phyloP scores from a whole-genome alignment of 2,113 vertebrate genomes.

The Garra rufa region DNA sequence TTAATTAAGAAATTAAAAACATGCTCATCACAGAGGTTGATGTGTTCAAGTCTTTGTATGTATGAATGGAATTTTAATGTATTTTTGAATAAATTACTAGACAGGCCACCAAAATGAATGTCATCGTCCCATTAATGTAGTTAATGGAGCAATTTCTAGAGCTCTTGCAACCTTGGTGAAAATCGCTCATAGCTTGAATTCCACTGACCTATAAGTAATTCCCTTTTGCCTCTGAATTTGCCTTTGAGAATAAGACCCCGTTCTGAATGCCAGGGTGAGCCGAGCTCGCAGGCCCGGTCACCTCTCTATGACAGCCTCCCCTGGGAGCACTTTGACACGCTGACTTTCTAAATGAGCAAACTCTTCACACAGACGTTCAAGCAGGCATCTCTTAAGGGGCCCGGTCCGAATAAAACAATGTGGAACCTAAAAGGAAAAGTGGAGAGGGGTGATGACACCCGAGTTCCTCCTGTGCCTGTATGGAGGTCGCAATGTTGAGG shows the following conservation, averaged over 20 bases:
- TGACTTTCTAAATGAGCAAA: constrained; percentile 38
- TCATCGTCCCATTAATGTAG: constrained; percentile 1
- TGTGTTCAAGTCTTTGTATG: not conserved
- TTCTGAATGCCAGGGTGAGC: constrained; percentile 38
- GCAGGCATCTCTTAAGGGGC: constrained; percentile 13
- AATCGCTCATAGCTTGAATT: not conserved
- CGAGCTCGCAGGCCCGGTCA: not conserved
- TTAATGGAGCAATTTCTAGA: constrained; percentile 6
- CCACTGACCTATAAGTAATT: constrained; percentile 42
- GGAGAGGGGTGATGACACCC: not conserved
- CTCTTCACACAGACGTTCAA: constrained; percentile 5
- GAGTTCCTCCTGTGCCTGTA: not conserved
- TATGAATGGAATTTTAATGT: not conserved
- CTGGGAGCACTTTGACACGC: constrained; percentile 13
- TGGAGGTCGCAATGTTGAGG: not conserved
- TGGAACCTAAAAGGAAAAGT: not conserved
- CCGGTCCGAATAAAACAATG: not conserved
- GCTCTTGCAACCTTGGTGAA: constrained; percentile 1
- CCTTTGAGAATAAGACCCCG: constrained; percentile 15
- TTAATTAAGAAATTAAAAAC: not conserved
- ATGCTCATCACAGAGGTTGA: not conserved
- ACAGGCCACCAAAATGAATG: constrained; percentile 2
- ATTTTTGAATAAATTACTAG: not conserved
- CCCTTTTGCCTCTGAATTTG: constrained; percentile 2
- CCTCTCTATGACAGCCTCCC: constrained; percentile 16